phyloP scores from a whole-genome alignment of 2,888 invertebrate genomes.

The Meandrusa payeni region DNA sequence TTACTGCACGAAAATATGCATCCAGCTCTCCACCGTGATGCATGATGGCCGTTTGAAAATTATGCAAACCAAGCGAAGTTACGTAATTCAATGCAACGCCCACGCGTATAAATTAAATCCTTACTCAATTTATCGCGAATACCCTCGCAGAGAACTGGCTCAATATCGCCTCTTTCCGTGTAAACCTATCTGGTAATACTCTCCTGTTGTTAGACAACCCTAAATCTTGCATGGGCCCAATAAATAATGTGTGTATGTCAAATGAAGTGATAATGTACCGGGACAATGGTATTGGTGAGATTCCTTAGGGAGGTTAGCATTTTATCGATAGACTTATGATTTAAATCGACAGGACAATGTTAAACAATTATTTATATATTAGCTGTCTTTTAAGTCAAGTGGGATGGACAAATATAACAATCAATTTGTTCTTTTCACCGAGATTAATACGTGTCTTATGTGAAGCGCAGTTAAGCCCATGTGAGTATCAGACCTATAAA shows the following conservation, averaged over 20 bases:
- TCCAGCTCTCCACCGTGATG: constrained; percentile 29
- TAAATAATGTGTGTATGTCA: constrained; percentile 60
- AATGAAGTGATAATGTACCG: constrained; percentile 69
- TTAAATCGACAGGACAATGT: no score
- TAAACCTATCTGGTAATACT: constrained; percentile 49
- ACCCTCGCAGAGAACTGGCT: constrained; percentile 41
- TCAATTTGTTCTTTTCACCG: no score
- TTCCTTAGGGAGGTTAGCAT: constrained; percentile 39
- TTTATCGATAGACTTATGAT: constrained; percentile 29
- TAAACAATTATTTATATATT: no score
- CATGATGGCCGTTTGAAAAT: constrained; percentile 35
- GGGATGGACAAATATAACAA: no score
- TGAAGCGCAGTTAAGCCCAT: no score
- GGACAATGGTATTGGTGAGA: constrained; percentile 49
- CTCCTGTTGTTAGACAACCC: constrained; percentile 51
- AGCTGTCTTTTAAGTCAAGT: no score
- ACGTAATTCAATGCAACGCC: constrained; percentile 25
- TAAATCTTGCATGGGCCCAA: constrained; percentile 60
- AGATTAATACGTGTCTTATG: no score
- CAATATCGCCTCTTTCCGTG: constrained; percentile 44
- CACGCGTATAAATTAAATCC: constrained; percentile 34
- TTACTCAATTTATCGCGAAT: constrained; percentile 42
- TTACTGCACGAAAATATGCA: constrained; percentile 23
- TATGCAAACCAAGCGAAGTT: constrained; percentile 30
- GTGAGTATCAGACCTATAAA: no score